A percentile compares a stretch with the other conserved stretches of the same genome.
phyloP scores from a whole-genome alignment of 35 echinoderm and acorn worm species.

The Apostichopus parvimensis region DNA sequence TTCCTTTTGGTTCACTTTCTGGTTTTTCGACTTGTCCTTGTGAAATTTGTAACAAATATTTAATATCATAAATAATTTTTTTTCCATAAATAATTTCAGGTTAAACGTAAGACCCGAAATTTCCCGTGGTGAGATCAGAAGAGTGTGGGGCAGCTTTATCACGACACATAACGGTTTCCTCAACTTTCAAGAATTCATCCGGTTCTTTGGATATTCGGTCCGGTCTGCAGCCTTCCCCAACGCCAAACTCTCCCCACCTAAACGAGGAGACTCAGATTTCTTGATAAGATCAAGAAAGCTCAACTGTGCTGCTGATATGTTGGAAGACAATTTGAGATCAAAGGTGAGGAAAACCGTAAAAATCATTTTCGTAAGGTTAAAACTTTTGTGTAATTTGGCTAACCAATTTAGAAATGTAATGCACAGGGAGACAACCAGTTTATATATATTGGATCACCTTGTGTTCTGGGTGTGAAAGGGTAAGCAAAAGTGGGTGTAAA shows the following conservation, averaged over 20 bases:
- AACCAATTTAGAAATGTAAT: too few species aligned
- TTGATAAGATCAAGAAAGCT: conserved; percentile 89
- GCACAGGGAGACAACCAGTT: too few species aligned
- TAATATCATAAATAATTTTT: too few species aligned
- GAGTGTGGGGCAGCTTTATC: conserved; percentile 91
- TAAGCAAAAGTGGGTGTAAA: too few species aligned
- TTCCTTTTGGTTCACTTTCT: too few species aligned
- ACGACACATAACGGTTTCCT: conserved; percentile 68
- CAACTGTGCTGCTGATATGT: conserved; percentile 97
- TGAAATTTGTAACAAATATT: too few species aligned
- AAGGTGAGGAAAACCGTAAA: conserved; percentile 61
- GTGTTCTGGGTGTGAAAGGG: too few species aligned
- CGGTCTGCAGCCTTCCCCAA: conserved; percentile 87
- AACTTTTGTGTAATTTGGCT: too few species aligned
- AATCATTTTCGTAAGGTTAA: too few species aligned
- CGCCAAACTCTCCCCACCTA: conserved; percentile 87
- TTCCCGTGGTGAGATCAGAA: conserved; percentile 83
- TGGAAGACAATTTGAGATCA: conserved; percentile 95
- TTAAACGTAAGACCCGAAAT: conserved; percentile 80
- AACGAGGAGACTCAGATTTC: conserved; percentile 93
- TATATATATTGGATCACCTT: too few species aligned
- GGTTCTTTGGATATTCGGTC: conserved; percentile 84
- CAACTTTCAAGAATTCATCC: conserved; percentile 82
- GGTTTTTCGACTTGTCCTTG: too few species aligned
- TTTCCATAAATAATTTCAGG: conserved; percentile 20